These are phyloP conservation scores for Ips nitidus DNA, from an alignment of 1,140 invertebrate genomes.

Conservation along the genomic window DNA sequence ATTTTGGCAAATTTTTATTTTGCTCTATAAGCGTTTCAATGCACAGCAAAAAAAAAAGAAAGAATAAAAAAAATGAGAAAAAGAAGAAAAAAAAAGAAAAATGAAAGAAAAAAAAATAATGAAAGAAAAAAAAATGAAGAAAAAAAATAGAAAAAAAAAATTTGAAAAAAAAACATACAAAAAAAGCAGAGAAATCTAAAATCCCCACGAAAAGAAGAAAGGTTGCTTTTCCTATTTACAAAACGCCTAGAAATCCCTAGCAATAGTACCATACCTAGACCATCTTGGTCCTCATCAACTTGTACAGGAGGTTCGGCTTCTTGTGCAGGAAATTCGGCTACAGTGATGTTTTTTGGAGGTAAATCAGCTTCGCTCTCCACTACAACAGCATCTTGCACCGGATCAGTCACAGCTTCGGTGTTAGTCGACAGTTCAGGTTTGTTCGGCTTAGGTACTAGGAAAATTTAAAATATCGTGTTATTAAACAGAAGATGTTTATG, in stretches of 20 bases:
- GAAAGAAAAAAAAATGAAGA: background rate
- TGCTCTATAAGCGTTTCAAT: too few relatives aligned
- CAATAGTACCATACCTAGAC: conserved; percentile 32
- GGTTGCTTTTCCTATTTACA: background rate
- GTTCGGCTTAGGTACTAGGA: background rate
- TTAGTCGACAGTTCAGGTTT: conserved; percentile 42
- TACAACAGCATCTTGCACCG: conserved; percentile 40
- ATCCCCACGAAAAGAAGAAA: background rate
- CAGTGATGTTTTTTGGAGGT: conserved; percentile 44
- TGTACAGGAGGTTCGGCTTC: conserved; percentile 41
- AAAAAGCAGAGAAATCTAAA: too few relatives aligned
- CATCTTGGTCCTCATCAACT: conserved; percentile 44
- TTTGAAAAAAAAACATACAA: too few relatives aligned
- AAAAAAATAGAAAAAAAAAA: background rate
- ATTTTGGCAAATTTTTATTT: too few relatives aligned
- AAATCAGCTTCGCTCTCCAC: conserved; percentile 36
- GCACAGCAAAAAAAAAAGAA: too few relatives aligned
- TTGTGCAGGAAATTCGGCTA: conserved; percentile 43
- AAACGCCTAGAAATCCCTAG: background rate
- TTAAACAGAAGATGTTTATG: background rate
- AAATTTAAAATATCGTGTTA: background rate
- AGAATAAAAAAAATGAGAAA: too few relatives aligned
- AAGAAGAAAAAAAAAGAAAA: too few relatives aligned
- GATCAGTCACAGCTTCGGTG: conserved; percentile 39
- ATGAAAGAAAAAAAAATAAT: background rate